These are phyloP conservation scores for Microcebus tavaratra DNA, from an alignment of 2,113 vertebrate genomes.

Conservation along the genomic window DNA sequence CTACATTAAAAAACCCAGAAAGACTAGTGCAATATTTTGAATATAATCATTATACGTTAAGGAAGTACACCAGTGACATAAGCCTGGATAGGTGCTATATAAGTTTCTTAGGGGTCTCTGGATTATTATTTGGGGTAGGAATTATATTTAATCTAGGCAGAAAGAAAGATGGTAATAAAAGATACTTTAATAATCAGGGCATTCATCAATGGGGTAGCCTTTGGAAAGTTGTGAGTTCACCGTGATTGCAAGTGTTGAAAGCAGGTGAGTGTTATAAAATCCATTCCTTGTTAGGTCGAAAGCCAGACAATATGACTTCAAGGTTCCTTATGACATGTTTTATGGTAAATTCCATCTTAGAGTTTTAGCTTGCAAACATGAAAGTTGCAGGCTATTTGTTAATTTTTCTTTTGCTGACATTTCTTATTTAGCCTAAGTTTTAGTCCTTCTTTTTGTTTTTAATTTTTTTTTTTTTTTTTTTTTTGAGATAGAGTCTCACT, in stretches of 20 bases:
- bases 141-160: constrained; percentile 8
- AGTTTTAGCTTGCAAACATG: constrained; percentile 1
- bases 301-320: background rate
- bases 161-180: constrained; percentile 15
- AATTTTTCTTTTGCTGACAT: background rate
- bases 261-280: background rate
- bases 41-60: constrained; percentile 20
- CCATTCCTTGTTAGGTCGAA: background rate
- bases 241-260: background rate
- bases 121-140: background rate
- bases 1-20: constrained; percentile 38
- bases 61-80: background rate
- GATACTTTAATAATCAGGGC: background rate
- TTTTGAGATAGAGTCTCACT: too few relatives aligned
- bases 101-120: background rate
- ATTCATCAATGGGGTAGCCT: background rate
- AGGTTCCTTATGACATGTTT: background rate
- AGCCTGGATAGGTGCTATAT: background rate
- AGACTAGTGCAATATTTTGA: background rate
- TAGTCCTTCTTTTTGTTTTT: background rate
- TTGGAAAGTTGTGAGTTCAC: background rate
- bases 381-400: background rate
- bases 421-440: background rate
- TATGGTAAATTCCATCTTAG: background rate
- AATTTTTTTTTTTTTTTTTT: too few relatives aligned